Conservation (phyloP, 1,140 invertebrate species). For the Drosophila varians region DNA sequence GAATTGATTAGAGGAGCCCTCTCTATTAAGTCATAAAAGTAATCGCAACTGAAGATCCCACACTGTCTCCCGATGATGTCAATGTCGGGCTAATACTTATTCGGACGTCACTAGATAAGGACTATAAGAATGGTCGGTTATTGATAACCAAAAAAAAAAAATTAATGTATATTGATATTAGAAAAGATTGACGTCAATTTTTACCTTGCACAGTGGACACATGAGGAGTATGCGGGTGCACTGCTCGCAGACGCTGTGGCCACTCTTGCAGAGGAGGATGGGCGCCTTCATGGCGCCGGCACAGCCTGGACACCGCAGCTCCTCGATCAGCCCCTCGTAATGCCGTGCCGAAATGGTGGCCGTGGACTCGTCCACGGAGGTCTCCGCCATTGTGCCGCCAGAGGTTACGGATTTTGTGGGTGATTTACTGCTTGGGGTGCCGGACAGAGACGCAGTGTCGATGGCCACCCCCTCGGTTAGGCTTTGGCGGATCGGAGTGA, state of each 20-base stretch:
- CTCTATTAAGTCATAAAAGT: neutral
- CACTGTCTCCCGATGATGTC: conserved; percentile 6
- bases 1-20: conserved; percentile 10
- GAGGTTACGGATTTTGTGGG: neutral
- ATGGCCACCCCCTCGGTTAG: conserved; percentile 12
- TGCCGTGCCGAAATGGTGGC: conserved; percentile 57
- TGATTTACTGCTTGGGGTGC: neutral
- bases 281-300: conserved; percentile 77
- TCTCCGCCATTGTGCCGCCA: neutral
- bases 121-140: neutral
- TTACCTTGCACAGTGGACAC: conserved; percentile 81
- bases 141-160: conserved; percentile 15
- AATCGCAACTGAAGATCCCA: conserved; percentile 14
- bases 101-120: conserved; percentile 30
- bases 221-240: conserved; percentile 74
- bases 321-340: conserved; percentile 78
- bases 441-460: neutral
- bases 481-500: conserved; percentile 25
- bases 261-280: conserved; percentile 72
- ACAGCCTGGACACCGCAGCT: conserved; percentile 81
- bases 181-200: conserved; percentile 30
- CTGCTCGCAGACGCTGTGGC: conserved; percentile 79
- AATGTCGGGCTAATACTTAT: conserved; percentile 8
- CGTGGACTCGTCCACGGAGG: neutral
- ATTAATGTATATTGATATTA: neutral